Conservation (phyloP, 2,113 vertebrate genomes). For the Dasyurus viverrinus region DNA sequence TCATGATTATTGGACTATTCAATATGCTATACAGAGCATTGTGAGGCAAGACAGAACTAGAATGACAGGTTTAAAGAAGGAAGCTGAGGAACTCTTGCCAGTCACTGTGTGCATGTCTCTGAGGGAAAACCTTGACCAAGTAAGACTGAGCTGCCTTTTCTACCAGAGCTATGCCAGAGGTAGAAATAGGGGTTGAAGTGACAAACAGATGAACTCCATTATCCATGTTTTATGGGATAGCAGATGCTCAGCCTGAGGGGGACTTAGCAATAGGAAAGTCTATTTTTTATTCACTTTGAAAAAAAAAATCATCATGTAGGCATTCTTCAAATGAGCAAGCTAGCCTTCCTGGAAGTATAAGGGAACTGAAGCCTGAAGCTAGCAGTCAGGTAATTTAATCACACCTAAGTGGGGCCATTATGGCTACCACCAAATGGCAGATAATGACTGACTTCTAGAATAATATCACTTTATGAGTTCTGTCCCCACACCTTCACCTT, state of each 20-base stretch:
- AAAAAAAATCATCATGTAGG: constrained; percentile 66
- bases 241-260: background rate
- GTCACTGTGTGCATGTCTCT: constrained; percentile 43
- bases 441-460: background rate
- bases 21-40: constrained; percentile 58
- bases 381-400: constrained; percentile 63
- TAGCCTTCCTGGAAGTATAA: constrained; percentile 68
- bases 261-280: background rate
- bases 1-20: background rate
- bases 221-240: background rate
- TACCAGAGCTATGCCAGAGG: constrained; percentile 15
- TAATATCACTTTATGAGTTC: background rate
- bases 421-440: background rate
- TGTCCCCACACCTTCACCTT: too few species aligned
- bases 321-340: constrained; percentile 66
- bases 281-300: constrained; percentile 46
- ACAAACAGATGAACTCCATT: background rate
- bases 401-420: constrained; percentile 42
- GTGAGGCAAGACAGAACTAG: constrained; percentile 70
- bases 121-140: constrained; percentile 51
- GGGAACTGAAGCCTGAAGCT: constrained; percentile 67
- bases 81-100: constrained; percentile 23
- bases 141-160: constrained; percentile 60
- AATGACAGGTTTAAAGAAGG: constrained; percentile 52
- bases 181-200: constrained; percentile 48